phyloP scores from a whole-genome alignment of 2,797 vertebrate genomes.

The Muscicapa striata region DNA sequence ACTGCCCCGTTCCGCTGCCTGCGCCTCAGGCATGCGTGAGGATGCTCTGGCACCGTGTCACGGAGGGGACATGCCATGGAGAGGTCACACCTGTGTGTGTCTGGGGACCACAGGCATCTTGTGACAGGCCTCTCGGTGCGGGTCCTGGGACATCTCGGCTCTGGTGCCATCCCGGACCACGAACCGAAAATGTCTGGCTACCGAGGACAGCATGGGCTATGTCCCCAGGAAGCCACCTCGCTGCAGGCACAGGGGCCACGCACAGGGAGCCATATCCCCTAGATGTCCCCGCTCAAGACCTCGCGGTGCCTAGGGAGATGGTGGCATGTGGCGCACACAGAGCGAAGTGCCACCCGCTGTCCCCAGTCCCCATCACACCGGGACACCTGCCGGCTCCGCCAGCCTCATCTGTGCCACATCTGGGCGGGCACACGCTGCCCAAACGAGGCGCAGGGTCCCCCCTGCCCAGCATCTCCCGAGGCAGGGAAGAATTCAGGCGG shows the following conservation, averaged over 20 bases:
- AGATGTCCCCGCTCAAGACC: too few relatives aligned
- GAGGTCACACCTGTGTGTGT: neutral
- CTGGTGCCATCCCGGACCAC: rapidly evolving
- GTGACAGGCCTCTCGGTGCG: rapidly evolving
- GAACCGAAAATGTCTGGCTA: neutral
- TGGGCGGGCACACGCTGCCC: neutral
- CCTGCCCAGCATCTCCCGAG: rapidly evolving
- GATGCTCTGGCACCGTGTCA: neutral
- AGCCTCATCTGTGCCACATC: neutral
- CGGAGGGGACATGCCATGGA: neutral
- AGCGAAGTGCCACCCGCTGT: rapidly evolving
- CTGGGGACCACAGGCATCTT: neutral
- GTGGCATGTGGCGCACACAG: rapidly evolving
- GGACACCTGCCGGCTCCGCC: neutral
- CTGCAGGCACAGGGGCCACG: neutral
- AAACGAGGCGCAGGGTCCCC: neutral
- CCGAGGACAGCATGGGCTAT: rapidly evolving
- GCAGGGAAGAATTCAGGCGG: too few relatives aligned
- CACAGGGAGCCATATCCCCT: rapidly evolving
- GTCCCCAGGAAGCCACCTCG: neutral
- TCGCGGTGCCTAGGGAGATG: neutral
- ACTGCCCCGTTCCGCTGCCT: neutral
- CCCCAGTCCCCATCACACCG: rapidly evolving
- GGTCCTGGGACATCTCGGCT: neutral
- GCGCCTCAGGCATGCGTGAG: neutral